Evolutionary conservation across 2,888 invertebrate species (phyloP), one percentile per base, ranked within the genome.

Genomic region (Bibio marci): DNA sequence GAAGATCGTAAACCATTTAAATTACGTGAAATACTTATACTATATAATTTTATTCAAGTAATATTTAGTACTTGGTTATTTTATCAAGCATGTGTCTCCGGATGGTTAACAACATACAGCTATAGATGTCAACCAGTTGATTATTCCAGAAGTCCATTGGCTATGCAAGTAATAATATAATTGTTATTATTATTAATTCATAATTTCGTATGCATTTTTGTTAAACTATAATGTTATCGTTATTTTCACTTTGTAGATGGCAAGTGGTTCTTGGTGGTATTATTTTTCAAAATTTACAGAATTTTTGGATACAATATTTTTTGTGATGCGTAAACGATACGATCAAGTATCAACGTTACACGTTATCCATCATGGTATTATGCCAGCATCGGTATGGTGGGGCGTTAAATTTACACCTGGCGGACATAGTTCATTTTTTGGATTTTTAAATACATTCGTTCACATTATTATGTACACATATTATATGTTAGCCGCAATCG

Each of bases 401-500:
- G 87, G 86, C 41, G 82, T 87, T 46, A 85, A 83, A 59, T 87
- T 85, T 61, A 81, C 80, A 2, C 81, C 85, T 57, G 86, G 86
- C 49, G 94, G 92, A 18, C 91, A 94, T 62, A 81, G 85, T 17
- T 80, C 87, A 3, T 94, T 94, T 72, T 92, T 94, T 57, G 87
- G 91, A 3, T 72, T 90, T 62, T 65, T 92, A 44, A 94, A 94
- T 64, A 87, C 90, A 1, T 91, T 91, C 57, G 91, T 94, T 4
- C 94, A 94, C 63, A 81, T 92, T 48, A 65, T 92, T 41, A 94
- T 94, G 94, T 94, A 94, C 64, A 71, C 79, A 1, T 94, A 94
- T 61, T 91, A 91, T 52, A 63, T 92, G 56, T 62, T 92, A 50
- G 80, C 92, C 2, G 92, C 91, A 1, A 67, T 92, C 47, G 94